These are phyloP conservation scores for Asteroscopus sphinx DNA, from an alignment of 2,888 invertebrate genomes.

Conservation along the genomic window DNA sequence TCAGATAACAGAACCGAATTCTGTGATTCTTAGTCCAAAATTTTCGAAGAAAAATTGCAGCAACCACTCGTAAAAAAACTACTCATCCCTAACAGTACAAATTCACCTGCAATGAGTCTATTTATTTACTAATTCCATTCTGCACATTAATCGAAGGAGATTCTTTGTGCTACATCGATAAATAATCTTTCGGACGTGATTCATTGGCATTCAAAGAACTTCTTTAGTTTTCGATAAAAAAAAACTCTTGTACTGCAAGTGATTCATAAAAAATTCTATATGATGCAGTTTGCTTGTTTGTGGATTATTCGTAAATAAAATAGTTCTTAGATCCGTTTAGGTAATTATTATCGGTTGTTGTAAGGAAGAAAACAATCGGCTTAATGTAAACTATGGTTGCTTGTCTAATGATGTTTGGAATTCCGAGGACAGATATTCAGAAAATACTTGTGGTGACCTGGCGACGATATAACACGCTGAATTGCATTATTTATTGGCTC, in stretches of 20 bases:
- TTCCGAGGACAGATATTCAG: too few relatives aligned
- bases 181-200: conserved; percentile 30
- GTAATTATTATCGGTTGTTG: not conserved
- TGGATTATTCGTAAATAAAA: conserved; percentile 6
- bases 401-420: too few relatives aligned
- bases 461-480: too few relatives aligned
- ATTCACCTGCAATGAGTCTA: conserved; percentile 6
- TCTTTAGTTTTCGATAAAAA: conserved; percentile 18
- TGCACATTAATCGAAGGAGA: conserved; percentile 7
- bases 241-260: conserved; percentile 4
- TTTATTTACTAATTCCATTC: conserved; percentile 13
- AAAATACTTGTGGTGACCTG: too few relatives aligned
- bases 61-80: too few relatives aligned
- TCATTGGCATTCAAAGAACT: conserved; percentile 34
- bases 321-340: not conserved
- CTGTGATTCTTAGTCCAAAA: too few relatives aligned
- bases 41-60: too few relatives aligned
- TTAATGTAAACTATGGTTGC: too few relatives aligned
- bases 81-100: not conserved
- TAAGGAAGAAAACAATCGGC: not conserved
- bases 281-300: conserved; percentile 15
- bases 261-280: conserved; percentile 32
- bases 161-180: conserved; percentile 22
- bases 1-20: too few relatives aligned
- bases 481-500: too few relatives aligned